Evolutionary conservation across 2,797 vertebrate genomes (phyloP).

Genomic region (Hephaestus fuliginosus): DNA sequence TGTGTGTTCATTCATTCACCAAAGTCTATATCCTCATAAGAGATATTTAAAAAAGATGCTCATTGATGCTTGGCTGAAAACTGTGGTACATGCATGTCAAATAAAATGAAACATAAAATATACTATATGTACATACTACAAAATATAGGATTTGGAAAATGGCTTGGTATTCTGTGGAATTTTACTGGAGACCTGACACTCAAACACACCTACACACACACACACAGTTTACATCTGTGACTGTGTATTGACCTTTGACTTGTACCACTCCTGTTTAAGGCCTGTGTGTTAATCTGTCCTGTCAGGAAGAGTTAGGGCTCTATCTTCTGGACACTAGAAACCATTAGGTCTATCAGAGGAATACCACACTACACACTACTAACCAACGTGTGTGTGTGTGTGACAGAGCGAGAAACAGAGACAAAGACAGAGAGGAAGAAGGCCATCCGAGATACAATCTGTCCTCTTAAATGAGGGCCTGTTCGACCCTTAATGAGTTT

Average conservation of each 20-base stretch:
- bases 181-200: background rate
- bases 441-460: conserved; percentile 44
- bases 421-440: conserved; percentile 34
- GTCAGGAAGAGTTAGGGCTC: conserved; percentile 49
- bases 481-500: conserved; percentile 24
- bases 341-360: conserved; percentile 55
- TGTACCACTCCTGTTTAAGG: conserved; percentile 57
- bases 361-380: conserved; percentile 12
- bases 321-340: conserved; percentile 50
- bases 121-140: background rate
- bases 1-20: too few species aligned
- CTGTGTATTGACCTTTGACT: conserved; percentile 66
- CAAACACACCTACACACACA: conserved; percentile 3
- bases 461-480: conserved; percentile 25
- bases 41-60: too few species aligned
- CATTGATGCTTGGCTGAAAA: background rate
- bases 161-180: background rate
- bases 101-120: background rate
- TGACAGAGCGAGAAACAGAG: background rate
- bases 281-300: conserved; percentile 62
- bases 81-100: background rate
- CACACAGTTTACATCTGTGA: conserved; percentile 13
- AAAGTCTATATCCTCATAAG: too few species aligned
- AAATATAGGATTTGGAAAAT: background rate
- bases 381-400: background rate